These are phyloP conservation scores for Aleiodes leptofemur DNA, from an alignment of 2,888 invertebrate genomes.

Conservation along the genomic window DNA sequence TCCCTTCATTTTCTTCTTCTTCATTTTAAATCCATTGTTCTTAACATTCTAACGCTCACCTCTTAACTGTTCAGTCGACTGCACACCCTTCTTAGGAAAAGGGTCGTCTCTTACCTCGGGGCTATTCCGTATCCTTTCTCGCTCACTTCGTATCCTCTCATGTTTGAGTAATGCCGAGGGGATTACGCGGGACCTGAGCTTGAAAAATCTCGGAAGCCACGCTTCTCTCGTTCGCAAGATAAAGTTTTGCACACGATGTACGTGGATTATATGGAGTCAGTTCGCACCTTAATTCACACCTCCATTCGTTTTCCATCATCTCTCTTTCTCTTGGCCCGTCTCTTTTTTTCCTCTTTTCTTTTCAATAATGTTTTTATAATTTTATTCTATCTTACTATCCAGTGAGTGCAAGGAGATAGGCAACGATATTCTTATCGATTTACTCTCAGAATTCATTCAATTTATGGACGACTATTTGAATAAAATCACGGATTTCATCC, in stretches of 20 bases:
- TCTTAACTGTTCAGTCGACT: neutral
- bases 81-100: neutral
- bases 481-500: no score
- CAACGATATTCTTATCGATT: slow-evolving; percentile 8
- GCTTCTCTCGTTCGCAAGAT: slow-evolving; percentile 54
- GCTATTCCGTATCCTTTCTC: slow-evolving; percentile 20
- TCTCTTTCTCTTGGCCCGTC: no score
- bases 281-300: slow-evolving; percentile 38
- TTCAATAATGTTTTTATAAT: no score
- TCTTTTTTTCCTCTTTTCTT: slow-evolving; percentile 3
- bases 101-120: neutral
- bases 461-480: no score
- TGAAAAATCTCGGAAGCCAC: slow-evolving; percentile 57
- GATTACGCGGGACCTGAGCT: slow-evolving; percentile 59
- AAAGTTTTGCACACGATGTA: slow-evolving; percentile 51
- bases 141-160: slow-evolving; percentile 52
- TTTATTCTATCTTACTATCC: no score
- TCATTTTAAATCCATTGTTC: neutral
- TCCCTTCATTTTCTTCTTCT: neutral
- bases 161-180: slow-evolving; percentile 61
- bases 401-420: no score
- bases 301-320: slow-evolving; percentile 43
- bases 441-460: neutral
- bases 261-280: slow-evolving; percentile 54
- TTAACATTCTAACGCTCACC: slow-evolving; percentile 15